phyloP scores from a whole-genome alignment of 2,797 vertebrate genomes.

The Gymnothorax javanicus region DNA sequence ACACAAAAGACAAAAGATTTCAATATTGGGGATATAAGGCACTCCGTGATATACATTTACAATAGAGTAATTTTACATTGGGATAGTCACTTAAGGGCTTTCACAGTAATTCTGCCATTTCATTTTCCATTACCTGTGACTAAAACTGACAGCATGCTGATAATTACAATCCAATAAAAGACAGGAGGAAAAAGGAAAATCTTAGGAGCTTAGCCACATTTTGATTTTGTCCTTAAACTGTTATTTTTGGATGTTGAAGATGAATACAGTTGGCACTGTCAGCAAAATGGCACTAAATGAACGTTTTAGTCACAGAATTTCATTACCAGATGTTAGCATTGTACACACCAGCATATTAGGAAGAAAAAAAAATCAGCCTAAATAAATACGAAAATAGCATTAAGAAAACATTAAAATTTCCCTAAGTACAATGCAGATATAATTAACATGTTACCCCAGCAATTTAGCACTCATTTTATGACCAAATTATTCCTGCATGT shows the following conservation, averaged over 20 bases:
- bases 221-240: conserved; percentile 37
- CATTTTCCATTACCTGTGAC: conserved; percentile 37
- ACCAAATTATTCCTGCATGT: conserved; percentile 31
- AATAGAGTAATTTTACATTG: conserved; percentile 65
- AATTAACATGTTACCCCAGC: conserved; percentile 30
- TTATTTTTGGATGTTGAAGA: conserved; percentile 46
- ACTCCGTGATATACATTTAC: conserved; percentile 83
- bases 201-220: conserved; percentile 29
- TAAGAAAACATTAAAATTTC: conserved; percentile 39
- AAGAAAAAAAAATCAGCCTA: conserved; percentile 38
- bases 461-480: conserved; percentile 52
- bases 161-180: conserved; percentile 28
- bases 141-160: conserved; percentile 42
- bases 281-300: conserved; percentile 19
- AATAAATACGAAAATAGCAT: conserved; percentile 48
- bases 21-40: conserved; percentile 75
- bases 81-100: conserved; percentile 58
- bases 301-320: conserved; percentile 28
- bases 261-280: conserved; percentile 28
- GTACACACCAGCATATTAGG: conserved; percentile 39
- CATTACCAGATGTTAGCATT: conserved; percentile 49
- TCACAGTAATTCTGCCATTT: conserved; percentile 65
- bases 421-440: conserved; percentile 38
- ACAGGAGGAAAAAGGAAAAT: not conserved
- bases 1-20: conserved; percentile 61